Evolutionary conservation across 1,140 invertebrate genomes (phyloP).

Genomic region (Drosophila arawakana): DNA sequence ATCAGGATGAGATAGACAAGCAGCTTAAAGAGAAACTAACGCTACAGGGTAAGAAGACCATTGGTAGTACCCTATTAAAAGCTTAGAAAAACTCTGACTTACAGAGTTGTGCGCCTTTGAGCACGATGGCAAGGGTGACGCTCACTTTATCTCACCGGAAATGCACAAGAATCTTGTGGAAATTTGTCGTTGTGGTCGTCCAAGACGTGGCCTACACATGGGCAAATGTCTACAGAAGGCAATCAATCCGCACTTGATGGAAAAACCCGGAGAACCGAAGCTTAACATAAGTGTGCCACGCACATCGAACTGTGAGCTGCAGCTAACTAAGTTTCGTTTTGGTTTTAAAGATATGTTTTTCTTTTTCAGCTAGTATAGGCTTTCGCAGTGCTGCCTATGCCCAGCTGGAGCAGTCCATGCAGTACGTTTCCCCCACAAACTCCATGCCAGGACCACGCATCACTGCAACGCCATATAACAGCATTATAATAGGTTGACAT

Average conservation of each 20-base stretch:
- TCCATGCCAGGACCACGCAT: constrained; percentile 75
- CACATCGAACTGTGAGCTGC: constrained; percentile 69
- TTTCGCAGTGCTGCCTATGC: constrained; percentile 38
- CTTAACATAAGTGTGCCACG: constrained; percentile 43
- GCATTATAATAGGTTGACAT: constrained; percentile 70
- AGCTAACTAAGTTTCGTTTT: background rate
- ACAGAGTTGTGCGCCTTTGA: constrained; percentile 59
- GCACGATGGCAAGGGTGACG: constrained; percentile 66
- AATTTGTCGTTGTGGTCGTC: constrained; percentile 74
- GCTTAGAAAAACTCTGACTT: background rate
- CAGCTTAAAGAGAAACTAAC: constrained; percentile 49
- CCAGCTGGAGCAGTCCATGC: constrained; percentile 75
- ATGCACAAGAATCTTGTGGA: constrained; percentile 67
- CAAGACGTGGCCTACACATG: constrained; percentile 58
- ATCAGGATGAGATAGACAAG: constrained; percentile 67
- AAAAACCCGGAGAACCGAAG: background rate
- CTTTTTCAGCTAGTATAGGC: constrained; percentile 65
- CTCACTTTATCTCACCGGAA: constrained; percentile 69
- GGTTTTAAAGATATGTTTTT: background rate
- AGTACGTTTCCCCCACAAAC: constrained; percentile 68
- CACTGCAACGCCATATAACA: constrained; percentile 68
- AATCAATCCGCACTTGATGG: constrained; percentile 45
- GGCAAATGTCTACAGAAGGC: constrained; percentile 73
- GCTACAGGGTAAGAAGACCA: constrained; percentile 39
- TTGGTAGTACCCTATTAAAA: too few species aligned